These are phyloP conservation scores for Characodon lateralis DNA, from an alignment of 2,797 vertebrate genomes.

Conservation along the genomic window DNA sequence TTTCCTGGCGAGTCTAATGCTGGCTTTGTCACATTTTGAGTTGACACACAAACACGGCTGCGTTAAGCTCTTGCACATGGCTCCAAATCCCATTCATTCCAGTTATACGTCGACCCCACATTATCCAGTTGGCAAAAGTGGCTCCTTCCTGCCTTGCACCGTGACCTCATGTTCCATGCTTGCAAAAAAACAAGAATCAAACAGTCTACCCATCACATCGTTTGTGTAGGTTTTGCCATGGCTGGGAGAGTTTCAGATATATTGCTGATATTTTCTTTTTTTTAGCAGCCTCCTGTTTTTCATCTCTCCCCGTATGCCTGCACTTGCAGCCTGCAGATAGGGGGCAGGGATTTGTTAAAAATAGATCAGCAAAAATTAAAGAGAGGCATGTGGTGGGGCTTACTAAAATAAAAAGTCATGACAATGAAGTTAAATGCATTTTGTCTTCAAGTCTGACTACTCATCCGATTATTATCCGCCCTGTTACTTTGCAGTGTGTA, in stretches of 20 bases:
- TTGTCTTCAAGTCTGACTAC: slow-evolving; percentile 61
- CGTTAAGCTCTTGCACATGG: slow-evolving; percentile 78
- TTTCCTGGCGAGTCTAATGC: slow-evolving; percentile 51
- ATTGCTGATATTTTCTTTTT: slow-evolving; percentile 62
- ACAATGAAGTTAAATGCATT: slow-evolving; percentile 63
- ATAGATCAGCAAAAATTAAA: slow-evolving; percentile 41
- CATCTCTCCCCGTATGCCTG: slow-evolving; percentile 42
- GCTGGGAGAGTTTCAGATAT: slow-evolving; percentile 65
- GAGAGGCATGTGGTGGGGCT: slow-evolving; percentile 34
- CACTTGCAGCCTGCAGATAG: slow-evolving; percentile 45
- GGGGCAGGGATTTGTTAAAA: slow-evolving; percentile 62
- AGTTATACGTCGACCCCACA: slow-evolving; percentile 70
- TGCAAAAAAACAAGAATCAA: slow-evolving; percentile 49
- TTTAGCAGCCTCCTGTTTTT: slow-evolving; percentile 49
- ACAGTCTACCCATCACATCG: slow-evolving; percentile 62
- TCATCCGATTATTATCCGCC: slow-evolving; percentile 64
- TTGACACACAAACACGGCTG: slow-evolving; percentile 72
- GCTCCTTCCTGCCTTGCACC: slow-evolving; percentile 45
- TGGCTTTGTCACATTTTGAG: slow-evolving; percentile 67
- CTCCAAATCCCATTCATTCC: slow-evolving; percentile 77
- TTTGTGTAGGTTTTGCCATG: slow-evolving; percentile 55
- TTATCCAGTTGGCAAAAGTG: slow-evolving; percentile 70
- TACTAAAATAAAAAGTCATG: slow-evolving; percentile 61
- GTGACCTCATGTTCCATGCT: slow-evolving; percentile 73
- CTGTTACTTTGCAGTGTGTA: slow-evolving; percentile 26